Percentiles rank a stretch among this genome's conserved stretches.
These are phyloP conservation scores for Prionailurus viverrinus DNA, from an alignment of 2,113 vertebrate species.

Conservation along the genomic window DNA sequence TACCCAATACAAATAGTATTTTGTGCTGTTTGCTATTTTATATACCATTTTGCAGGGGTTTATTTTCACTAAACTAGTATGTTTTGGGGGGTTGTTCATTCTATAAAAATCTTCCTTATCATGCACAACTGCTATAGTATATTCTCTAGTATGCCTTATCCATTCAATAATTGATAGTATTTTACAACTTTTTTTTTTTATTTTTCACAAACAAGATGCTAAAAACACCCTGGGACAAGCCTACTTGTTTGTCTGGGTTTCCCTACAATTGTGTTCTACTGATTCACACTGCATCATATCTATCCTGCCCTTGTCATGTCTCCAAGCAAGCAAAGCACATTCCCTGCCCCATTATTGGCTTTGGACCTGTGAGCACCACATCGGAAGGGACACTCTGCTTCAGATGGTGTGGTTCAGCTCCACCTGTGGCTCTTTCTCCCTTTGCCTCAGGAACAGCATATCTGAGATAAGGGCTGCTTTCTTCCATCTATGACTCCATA, in stretches of 20 bases:
- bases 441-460: background rate
- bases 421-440: background rate
- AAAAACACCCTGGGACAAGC: background rate
- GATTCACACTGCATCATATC: background rate
- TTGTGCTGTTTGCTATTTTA: background rate
- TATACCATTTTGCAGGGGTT: background rate
- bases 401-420: fast-evolving
- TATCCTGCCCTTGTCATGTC: background rate
- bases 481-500: background rate
- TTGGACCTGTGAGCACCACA: too few relatives aligned
- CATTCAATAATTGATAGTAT: background rate
- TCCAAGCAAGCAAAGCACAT: background rate
- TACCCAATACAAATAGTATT: too few relatives aligned
- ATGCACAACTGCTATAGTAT: too few relatives aligned
- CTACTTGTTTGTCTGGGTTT: background rate
- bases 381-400: fast-evolving
- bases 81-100: background rate
- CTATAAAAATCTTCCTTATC: background rate
- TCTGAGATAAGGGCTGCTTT: background rate
- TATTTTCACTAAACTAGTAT: background rate
- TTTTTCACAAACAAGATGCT: background rate
- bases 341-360: background rate
- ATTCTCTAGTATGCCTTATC: background rate
- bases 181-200: background rate
- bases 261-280: background rate